Base-by-base conservation (phyloP, 2,797 vertebrate species). In the Sebastes glaucus region DNA sequence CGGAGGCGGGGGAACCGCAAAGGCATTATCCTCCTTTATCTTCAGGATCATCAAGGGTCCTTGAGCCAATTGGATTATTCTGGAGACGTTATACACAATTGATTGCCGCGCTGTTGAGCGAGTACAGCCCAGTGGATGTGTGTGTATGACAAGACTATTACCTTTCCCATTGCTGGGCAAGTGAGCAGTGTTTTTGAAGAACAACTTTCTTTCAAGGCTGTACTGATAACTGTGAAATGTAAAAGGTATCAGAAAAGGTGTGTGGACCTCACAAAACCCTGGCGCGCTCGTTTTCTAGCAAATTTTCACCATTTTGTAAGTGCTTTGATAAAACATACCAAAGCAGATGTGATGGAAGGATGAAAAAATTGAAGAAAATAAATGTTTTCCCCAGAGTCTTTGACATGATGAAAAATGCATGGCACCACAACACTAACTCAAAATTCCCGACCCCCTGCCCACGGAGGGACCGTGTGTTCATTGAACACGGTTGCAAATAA, bases 61-160 rank as follows among this genome's bases (percentile, higher is more conserved):
- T 94, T 86, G 71, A 92, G 86, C 81, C 91, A 92, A 92, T 91
- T 92, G 86, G 85, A 92, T 93, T 91, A 87, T 88, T 88, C 85
- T 80, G 59, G 65, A 86, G 83, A 81, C 77, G 78, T 89, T 91
- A 81, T 83, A 77, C 79, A 81, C 79, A 88, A 89, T 87, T 92
- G 93, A 94, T 93, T 93, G 80, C 85, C 75, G 53, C 1, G 18
- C 55, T 46, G 46, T 64, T 56, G 83, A 91, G 82, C 71, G 80
- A 87, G 71, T 88, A 68, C 76, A 86, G 85, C 74, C 79, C 89
- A 79, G 78, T 70, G 80, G 77, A 70, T 78, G 84, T 78, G 77
- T 86, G 81, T 72, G 78, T 77, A 81, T 86, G 81, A 90, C 88
- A 87, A 85, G 78, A 76, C 72, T 66, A 81, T 90, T 90, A 83